Evolutionary conservation across 1,140 invertebrate genomes (phyloP).

Genomic region (Orius laevigatus): DNA sequence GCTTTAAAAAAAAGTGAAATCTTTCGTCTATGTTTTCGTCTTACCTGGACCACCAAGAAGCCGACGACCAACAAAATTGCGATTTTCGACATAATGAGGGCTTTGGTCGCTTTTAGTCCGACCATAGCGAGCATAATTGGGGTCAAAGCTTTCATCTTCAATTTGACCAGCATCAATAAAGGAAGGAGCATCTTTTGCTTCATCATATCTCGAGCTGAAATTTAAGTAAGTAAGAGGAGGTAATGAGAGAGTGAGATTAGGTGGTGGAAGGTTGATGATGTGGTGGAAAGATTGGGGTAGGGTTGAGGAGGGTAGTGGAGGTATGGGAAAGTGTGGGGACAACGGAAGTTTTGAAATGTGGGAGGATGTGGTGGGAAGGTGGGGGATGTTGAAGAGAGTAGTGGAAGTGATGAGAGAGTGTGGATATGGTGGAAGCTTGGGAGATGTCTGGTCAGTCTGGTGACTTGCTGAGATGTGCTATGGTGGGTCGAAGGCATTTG

Average conservation of each 20-base stretch:
- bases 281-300: no score
- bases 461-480: no score
- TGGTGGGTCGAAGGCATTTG: no score
- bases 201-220: constrained; percentile 40
- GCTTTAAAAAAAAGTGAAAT: constrained; percentile 11
- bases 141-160: constrained; percentile 68
- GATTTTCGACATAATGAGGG: constrained; percentile 62
- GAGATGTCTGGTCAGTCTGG: no score
- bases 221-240: background rate
- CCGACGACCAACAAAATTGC: constrained; percentile 60
- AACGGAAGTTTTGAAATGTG: background rate
- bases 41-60: constrained; percentile 51
- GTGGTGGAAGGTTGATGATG: no score
- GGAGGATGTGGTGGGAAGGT: background rate
- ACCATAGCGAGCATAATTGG: constrained; percentile 61
- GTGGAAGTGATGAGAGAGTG: no score
- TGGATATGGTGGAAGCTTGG: background rate
- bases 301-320: no score
- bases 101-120: constrained; percentile 65
- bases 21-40: constrained; percentile 25
- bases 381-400: no score
- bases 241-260: background rate
- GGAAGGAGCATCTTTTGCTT: constrained; percentile 70
- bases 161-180: constrained; percentile 54
- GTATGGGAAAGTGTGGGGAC: background rate